phyloP scores from a whole-genome alignment of 2,888 invertebrate genomes.

The Halictus quadricinctus region DNA sequence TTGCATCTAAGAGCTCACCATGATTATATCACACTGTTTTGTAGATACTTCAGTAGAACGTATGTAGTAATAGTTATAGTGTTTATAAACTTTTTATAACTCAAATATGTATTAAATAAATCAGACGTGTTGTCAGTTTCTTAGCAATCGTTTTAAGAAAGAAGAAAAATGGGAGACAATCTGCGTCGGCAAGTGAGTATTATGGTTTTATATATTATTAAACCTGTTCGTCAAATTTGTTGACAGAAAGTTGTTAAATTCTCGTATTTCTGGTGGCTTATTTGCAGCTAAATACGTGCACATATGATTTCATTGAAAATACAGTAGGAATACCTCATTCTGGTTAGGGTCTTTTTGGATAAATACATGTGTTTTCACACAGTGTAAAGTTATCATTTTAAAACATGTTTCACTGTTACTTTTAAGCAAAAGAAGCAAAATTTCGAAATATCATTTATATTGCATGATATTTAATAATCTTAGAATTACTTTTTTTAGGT shows the following conservation, averaged over 20 bases:
- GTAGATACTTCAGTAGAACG: background rate
- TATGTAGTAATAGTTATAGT: background rate
- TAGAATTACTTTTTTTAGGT: constrained; percentile 83
- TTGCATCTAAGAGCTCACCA: background rate
- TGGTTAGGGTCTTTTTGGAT: background rate
- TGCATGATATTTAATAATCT: background rate
- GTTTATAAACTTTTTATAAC: background rate
- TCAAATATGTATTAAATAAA: background rate
- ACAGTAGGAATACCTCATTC: background rate
- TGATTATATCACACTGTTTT: background rate
- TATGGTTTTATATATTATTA: background rate
- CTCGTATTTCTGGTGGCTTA: background rate
- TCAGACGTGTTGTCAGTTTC: background rate
- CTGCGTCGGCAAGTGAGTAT: constrained; percentile 41
- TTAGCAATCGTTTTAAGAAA: background rate
- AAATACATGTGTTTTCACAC: background rate
- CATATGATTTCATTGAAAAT: background rate
- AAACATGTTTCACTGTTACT: background rate
- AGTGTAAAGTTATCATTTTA: background rate
- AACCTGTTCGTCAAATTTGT: background rate
- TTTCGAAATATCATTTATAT: background rate
- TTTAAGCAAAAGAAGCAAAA: background rate
- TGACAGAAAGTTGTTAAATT: constrained; percentile 6
- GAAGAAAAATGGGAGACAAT: constrained; percentile 36
- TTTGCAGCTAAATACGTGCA: background rate